Evolutionary conservation across 2,888 invertebrate genomes (phyloP).

Genomic region (Cryptophagus acutangulus): DNA sequence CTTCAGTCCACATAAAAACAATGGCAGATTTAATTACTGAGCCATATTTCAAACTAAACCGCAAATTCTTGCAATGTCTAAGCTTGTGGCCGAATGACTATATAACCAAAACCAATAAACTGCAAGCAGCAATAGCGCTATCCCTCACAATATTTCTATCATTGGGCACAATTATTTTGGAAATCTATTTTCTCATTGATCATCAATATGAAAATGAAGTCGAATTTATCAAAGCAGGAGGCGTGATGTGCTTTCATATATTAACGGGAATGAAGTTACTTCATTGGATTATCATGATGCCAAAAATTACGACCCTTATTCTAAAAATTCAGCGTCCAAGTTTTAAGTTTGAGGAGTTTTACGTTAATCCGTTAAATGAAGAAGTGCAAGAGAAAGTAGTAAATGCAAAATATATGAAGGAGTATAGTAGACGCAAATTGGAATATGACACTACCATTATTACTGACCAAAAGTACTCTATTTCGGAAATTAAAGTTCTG

Average conservation of each 20-base stretch:
- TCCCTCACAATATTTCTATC: not conserved
- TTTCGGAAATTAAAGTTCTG: not conserved
- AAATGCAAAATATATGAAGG: not conserved
- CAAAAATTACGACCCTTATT: not conserved
- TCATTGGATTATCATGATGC: constrained; percentile 1
- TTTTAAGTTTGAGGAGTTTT: not conserved
- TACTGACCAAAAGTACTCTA: not conserved
- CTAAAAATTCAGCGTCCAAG: not conserved
- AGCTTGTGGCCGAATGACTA: constrained; percentile 2
- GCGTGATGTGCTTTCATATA: not conserved
- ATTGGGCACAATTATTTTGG: not conserved
- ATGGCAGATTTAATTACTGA: not conserved
- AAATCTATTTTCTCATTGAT: not conserved
- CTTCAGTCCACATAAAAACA: too few relatives aligned
- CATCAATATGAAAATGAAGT: not conserved
- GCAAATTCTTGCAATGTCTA: not conserved
- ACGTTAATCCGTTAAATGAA: too few relatives aligned
- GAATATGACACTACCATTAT: not conserved
- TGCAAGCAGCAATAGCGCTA: not conserved
- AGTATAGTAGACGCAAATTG: not conserved
- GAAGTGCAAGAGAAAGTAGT: too few relatives aligned
- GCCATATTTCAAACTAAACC: not conserved
- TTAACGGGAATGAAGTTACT: constrained; percentile 1
- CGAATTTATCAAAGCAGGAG: not conserved
- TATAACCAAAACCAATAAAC: not conserved